Evolutionary conservation across 2,888 invertebrate species (phyloP).

Genomic region (Drosophila testacea): DNA sequence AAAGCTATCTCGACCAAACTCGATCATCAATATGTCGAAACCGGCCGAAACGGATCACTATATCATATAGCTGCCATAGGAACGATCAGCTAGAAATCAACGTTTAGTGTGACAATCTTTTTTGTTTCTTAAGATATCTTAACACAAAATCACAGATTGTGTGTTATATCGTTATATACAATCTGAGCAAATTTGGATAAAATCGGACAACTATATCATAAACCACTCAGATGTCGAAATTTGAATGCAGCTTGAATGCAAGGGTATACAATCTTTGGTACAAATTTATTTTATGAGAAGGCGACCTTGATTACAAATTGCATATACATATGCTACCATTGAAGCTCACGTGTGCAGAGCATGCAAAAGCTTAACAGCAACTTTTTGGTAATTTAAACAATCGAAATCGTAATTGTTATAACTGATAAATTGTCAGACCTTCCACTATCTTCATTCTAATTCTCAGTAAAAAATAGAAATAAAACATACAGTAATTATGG

Average conservation of each 20-base stretch:
- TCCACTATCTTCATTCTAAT: not conserved
- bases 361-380: slow-evolving; percentile 7
- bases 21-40: no score
- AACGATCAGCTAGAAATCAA: not conserved
- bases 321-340: slow-evolving; percentile 29
- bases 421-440: slow-evolving; percentile 2
- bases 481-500: not conserved
- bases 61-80: not conserved
- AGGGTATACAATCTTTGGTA: no score
- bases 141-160: no score
- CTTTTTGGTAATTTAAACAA: slow-evolving; percentile 3
- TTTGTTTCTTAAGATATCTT: no score
- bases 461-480: not conserved
- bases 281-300: no score
- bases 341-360: slow-evolving; percentile 33
- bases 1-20: no score
- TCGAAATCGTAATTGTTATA: not conserved
- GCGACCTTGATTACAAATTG: slow-evolving; percentile 2
- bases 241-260: no score
- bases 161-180: no score
- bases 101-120: no score
- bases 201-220: no score
- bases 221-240: no score
- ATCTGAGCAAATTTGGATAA: no score
- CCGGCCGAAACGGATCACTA: not conserved